Percentiles rank a stretch among this genome's conserved stretches.
Conservation (phyloP, 2,113 vertebrate species). For the Chlorodrepanis virens region DNA sequence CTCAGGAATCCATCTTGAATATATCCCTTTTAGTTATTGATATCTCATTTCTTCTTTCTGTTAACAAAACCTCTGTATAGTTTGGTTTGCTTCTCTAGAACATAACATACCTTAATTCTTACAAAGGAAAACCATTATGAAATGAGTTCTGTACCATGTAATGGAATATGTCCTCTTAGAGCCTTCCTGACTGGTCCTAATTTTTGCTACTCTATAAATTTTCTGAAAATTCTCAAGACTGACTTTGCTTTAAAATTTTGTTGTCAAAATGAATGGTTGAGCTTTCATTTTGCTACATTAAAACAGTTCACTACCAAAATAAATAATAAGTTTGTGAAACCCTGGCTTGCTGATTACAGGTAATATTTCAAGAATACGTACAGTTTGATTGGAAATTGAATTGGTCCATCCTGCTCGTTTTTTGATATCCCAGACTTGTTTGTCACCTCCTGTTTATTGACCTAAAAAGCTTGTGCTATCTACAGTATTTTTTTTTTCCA, state of each 20-base stretch:
- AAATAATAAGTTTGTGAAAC: not conserved
- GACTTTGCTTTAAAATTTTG: not conserved
- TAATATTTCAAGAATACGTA: not conserved
- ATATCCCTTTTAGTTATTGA: not conserved
- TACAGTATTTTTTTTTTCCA: not conserved
- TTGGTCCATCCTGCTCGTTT: not conserved
- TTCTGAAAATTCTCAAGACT: not conserved
- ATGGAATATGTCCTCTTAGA: not conserved
- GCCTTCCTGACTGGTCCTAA: not conserved
- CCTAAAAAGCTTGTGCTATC: not conserved
- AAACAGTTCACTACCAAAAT: not conserved
- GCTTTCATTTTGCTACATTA: not conserved
- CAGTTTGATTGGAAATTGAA: not conserved
- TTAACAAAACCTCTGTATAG: not conserved
- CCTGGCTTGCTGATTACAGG: not conserved
- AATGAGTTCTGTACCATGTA: not conserved
- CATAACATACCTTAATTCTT: not conserved
- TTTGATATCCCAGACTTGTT: not conserved
- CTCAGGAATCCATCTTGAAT: not conserved
- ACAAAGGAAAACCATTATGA: not conserved
- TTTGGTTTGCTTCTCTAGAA: not conserved
- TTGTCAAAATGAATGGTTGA: not conserved
- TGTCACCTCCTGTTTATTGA: not conserved
- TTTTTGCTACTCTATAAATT: not conserved
- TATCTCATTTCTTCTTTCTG: not conserved